phyloP scores from a whole-genome alignment of 2,888 invertebrate species.

The Lagria hirta region DNA sequence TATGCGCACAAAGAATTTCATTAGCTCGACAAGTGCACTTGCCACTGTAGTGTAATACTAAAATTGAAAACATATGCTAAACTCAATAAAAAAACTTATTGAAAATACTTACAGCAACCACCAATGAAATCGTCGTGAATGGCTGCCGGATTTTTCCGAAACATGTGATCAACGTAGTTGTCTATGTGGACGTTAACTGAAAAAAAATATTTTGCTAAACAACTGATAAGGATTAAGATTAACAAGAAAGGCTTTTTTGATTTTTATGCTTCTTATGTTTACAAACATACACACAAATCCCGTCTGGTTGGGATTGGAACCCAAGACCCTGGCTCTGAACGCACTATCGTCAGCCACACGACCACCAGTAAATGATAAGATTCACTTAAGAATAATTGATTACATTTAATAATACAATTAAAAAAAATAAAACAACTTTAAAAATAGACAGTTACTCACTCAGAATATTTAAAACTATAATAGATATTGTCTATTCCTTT shows the following conservation, averaged over 20 bases:
- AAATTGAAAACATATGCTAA: slow-evolving; percentile 31
- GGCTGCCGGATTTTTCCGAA: slow-evolving; percentile 56
- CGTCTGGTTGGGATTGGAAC: not conserved
- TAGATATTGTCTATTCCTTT: not conserved
- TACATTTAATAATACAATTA: not conserved
- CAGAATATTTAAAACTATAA: not conserved
- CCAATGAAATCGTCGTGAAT: slow-evolving; percentile 53
- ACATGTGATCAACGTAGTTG: slow-evolving; percentile 56
- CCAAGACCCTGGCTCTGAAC: not conserved
- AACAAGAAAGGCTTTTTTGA: too few relatives aligned
- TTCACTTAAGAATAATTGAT: not conserved
- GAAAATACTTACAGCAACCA: slow-evolving; percentile 48
- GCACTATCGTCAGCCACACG: too few relatives aligned
- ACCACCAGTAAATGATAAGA: not conserved
- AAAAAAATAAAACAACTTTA: too few relatives aligned
- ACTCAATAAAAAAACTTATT: slow-evolving; percentile 9
- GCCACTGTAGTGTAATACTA: slow-evolving; percentile 47
- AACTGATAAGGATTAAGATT: too few relatives aligned
- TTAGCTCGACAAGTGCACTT: slow-evolving; percentile 53
- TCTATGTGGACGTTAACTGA: slow-evolving; percentile 47
- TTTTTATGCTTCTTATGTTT: too few relatives aligned
- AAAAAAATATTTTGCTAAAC: slow-evolving; percentile 26
- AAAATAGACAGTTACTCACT: not conserved
- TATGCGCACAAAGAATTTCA: slow-evolving; percentile 53
- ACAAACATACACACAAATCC: too few relatives aligned